Evolutionary conservation across 2,888 invertebrate species (phyloP).

Genomic region (Nemotelus nigrinus): DNA sequence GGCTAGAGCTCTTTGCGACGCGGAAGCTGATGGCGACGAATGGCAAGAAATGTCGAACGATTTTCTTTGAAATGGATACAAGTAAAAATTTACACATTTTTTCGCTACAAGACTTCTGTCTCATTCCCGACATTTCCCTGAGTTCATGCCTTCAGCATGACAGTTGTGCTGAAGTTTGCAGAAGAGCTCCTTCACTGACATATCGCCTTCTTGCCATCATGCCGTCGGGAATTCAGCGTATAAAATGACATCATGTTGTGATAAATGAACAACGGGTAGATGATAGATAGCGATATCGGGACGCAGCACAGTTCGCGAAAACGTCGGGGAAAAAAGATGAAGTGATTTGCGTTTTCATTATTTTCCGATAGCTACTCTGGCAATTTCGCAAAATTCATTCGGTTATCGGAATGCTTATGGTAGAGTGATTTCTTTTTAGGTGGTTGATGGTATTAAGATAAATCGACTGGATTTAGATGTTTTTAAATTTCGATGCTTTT

Average conservation of each 20-base stretch:
- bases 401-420: not conserved
- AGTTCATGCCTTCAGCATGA: not conserved
- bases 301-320: not conserved
- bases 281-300: not conserved
- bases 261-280: conserved; percentile 21
- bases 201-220: not conserved
- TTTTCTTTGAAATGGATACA: no score
- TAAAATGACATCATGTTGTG: conserved; percentile 31
- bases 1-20: not conserved
- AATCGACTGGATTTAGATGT: no score
- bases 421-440: not conserved
- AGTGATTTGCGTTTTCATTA: not conserved
- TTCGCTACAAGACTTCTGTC: no score
- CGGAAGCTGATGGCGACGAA: not conserved
- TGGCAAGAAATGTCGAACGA: not conserved
- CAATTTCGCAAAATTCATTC: not conserved
- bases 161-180: not conserved
- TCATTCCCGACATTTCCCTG: not conserved
- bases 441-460: no score
- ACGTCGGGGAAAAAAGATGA: not conserved
- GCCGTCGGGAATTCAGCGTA: not conserved
- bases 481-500: no score
- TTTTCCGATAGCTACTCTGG: not conserved
- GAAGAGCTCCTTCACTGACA: not conserved
- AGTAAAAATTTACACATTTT: no score